Conservation (phyloP, 2,113 vertebrate species). For the Microcebus lehilahytsara region DNA sequence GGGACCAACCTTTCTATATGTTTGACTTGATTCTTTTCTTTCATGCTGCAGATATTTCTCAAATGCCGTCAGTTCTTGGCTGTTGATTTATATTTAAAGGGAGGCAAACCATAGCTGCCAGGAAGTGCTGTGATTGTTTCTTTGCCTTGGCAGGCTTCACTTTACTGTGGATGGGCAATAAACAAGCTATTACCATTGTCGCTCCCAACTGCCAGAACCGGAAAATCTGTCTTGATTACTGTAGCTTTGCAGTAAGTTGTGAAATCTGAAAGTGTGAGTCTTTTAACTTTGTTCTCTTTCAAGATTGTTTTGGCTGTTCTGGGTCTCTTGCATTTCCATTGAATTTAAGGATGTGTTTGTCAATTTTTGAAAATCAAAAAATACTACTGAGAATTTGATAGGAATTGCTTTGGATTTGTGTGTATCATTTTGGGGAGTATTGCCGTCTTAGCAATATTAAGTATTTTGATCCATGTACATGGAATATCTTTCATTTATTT, state of each 20-base stretch:
- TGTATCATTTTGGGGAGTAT: too few relatives aligned
- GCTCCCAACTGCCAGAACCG: not conserved
- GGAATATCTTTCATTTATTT: too few relatives aligned
- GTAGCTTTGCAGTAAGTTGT: not conserved
- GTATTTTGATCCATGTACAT: too few relatives aligned
- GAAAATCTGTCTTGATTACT: not conserved
- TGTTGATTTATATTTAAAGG: not conserved
- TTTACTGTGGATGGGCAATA: not conserved
- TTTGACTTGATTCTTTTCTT: not conserved
- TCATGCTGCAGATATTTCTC: not conserved
- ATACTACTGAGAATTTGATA: too few relatives aligned
- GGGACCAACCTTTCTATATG: not conserved
- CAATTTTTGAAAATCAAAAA: too few relatives aligned
- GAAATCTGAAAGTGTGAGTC: not conserved
- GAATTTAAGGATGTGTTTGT: too few relatives aligned
- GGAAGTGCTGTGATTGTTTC: not conserved
- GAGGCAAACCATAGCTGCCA: not conserved
- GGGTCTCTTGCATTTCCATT: too few relatives aligned
- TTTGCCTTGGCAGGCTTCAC: not conserved
- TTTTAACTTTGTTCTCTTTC: not conserved
- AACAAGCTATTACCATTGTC: not conserved
- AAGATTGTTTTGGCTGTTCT: not conserved
- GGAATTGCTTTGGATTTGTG: too few relatives aligned
- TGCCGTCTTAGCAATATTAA: too few relatives aligned
- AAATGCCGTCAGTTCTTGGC: not conserved